Evolutionary conservation across 2,113 vertebrate genomes (phyloP), one percentile per base, ranked within the genome.

Genomic region (Plecotus auritus): DNA sequence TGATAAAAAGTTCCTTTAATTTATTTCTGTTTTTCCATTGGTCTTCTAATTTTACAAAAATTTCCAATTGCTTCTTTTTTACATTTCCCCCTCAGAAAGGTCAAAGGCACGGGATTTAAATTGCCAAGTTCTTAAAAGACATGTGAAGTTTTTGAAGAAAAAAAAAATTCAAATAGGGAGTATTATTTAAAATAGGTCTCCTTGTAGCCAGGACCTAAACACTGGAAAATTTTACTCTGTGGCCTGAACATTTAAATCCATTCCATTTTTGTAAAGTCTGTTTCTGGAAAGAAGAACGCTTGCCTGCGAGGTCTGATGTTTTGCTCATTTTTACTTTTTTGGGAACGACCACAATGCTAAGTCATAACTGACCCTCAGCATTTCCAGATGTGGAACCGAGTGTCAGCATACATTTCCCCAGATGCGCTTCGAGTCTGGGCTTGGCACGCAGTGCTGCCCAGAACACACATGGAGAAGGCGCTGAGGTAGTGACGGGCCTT

Each of bases 301-400:
- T 97, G 98, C 96, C 97, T 98, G 18, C 23, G 59, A 98, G 97
- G 96, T 97, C 66, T 90, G 91, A 95, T 74, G 88, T 93, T 97
- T 94, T 91, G 95, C 85, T 98, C 94, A 87, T 61, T 61, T 61
- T 28, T 61, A 61, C 59, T 61, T 61, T 61, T 61, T 61, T 61
- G 59, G 26, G 23, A 61, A 97, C 95, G 97, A 94, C 97, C 92
- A 82, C 88, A 85, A 17, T 86, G 94, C 95, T 97, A 90, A 95
- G 96, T 93, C 88, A 42, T 85, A 47, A 96, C 97, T 97, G 97
- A 93, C 96, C 85, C 85, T 98, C 97, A 98, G n/a, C 93, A 64
- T 95, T 98, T 98, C 98, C 98, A 98, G 98, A 98, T 98, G 98
- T 97, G 98, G 92, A 97, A 95, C 91, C 47, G 85, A 80, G 82